Base-by-base conservation (phyloP, 2,113 vertebrate genomes). In the Pelvicachromis taeniatus region DNA sequence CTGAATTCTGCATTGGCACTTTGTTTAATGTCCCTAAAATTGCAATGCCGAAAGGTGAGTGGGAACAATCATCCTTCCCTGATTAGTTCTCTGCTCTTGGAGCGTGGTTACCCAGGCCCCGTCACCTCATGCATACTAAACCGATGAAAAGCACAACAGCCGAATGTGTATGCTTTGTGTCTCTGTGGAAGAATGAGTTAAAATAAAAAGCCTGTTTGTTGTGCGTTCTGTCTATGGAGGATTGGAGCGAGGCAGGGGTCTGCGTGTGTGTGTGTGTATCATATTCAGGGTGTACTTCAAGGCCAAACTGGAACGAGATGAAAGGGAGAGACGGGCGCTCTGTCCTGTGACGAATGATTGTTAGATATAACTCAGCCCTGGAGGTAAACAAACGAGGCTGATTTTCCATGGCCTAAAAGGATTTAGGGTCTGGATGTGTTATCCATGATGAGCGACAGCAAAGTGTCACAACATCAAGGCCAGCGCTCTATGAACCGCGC, bases 241-340 rank as follows among this genome's bases (percentile, higher is more conserved):
- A 79, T 65, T 58, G 73, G 4, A 82, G 61, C 4, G 52, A 56
- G 54, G 84, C 31, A 63, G 68, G 63, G 29, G 77, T 53, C 63
- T 16, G 26, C 26, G 75, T 5, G 59, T 9, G 52, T 54, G 19
- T 1, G 42, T 0, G 42, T 10, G 52, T 80, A 54, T 85, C 87
- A 26, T 26, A 87, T 93, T 85, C 91, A 87, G 90, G 90, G 91
- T 80, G 86, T 42, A 82, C 89, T 89, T 89, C 91, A 88, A 90
- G 91, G 91, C 93, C 93, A 89, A 91, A 68, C 78, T 91, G 86
- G 82, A 92, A 88, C 3, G 65, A 88, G 90, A 94, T 95, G 88
- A 94, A 94, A 93, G 91, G 52, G 16, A 77, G 50, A 68, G 87
- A 81, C 79, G 17, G 77, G 58, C 13, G 55, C 81, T 63, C 2